These are phyloP conservation scores for Cephus nigrinus DNA, from an alignment of 2,888 invertebrate genomes.

Conservation along the genomic window DNA sequence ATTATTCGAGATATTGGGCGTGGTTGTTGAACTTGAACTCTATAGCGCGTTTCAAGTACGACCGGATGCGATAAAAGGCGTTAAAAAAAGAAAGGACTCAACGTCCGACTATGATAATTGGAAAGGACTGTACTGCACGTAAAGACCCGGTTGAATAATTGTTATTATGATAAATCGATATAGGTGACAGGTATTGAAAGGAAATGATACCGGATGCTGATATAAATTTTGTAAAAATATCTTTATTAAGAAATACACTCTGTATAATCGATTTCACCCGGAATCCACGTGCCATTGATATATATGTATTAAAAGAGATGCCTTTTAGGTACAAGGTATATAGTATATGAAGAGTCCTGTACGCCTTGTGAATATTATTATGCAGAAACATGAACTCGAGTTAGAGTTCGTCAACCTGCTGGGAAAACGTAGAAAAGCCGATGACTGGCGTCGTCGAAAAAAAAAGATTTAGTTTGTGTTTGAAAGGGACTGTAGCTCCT, in stretches of 20 bases:
- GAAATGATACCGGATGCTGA: not conserved
- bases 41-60: not conserved
- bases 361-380: not conserved
- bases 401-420: not conserved
- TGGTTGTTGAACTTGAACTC: conserved; percentile 7
- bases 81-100: not conserved
- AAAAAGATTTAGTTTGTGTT: not conserved
- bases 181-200: not conserved
- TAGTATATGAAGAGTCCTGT: not conserved
- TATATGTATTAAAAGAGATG: not conserved
- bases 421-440: not conserved
- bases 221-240: not conserved
- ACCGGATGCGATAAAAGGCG: not conserved
- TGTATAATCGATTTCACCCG: not conserved
- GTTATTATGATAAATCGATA: too few relatives aligned
- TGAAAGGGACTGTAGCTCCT: not conserved
- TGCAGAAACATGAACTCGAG: not conserved
- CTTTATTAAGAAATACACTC: not conserved
- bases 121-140: not conserved
- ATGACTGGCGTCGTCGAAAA: not conserved
- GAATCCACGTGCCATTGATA: not conserved
- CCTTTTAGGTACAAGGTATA: not conserved
- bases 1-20: not conserved
- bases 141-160: not conserved
- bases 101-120: not conserved